A percentile compares a stretch with the other conserved stretches of the same genome.
Conservation (phyloP, 1,140 invertebrate genomes). For the Sarcophaga peregrina region DNA sequence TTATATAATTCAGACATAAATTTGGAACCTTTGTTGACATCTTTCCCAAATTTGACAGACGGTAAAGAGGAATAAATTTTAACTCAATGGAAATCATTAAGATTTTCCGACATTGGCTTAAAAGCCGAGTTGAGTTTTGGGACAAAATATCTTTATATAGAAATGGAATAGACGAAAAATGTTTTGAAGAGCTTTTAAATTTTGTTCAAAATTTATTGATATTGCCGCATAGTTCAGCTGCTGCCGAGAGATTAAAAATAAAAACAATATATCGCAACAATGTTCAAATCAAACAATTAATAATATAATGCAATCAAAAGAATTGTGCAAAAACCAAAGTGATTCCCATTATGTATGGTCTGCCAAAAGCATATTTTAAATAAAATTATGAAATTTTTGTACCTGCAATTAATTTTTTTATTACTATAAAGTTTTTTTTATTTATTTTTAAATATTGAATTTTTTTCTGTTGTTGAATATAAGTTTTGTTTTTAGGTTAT, state of each 20-base stretch:
- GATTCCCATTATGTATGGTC: slow-evolving; percentile 34
- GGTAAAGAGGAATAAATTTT: background rate
- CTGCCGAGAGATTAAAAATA: slow-evolving; percentile 33
- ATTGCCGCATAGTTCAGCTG: slow-evolving; percentile 38
- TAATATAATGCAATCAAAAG: slow-evolving; percentile 38
- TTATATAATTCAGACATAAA: background rate
- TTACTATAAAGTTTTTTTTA: too few relatives aligned
- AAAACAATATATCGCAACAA: slow-evolving; percentile 42
- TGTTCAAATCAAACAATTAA: slow-evolving; percentile 27
- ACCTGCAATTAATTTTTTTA: too few relatives aligned
- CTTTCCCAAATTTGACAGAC: slow-evolving; percentile 10
- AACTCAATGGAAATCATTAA: slow-evolving; percentile 33
- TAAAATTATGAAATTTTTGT: too few relatives aligned
- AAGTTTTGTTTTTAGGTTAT: too few relatives aligned
- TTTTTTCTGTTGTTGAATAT: too few relatives aligned
- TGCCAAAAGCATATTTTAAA: too few relatives aligned
- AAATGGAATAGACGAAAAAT: slow-evolving; percentile 32
- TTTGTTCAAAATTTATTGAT: slow-evolving; percentile 36
- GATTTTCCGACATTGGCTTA: background rate
- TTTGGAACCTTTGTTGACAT: background rate
- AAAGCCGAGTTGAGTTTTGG: too few relatives aligned
- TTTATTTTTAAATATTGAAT: too few relatives aligned
- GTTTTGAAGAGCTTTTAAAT: slow-evolving; percentile 18
- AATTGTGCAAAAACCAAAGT: slow-evolving; percentile 8
- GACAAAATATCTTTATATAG: background rate